Base-by-base conservation (phyloP, 2,797 vertebrate species). In the Brotogeris chrysoptera region DNA sequence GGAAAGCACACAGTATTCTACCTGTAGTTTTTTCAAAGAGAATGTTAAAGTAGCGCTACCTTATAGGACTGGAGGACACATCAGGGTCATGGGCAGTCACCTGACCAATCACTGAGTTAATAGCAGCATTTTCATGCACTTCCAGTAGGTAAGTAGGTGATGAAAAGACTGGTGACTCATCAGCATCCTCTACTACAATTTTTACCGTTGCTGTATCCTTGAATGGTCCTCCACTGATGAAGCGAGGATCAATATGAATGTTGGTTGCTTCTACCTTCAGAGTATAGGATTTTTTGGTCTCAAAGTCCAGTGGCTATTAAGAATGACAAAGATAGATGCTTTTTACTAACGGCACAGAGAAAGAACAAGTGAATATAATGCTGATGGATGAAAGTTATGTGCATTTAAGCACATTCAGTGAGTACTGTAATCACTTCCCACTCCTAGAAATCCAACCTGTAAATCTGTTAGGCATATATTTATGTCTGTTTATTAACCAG, bases 241-340 rank as follows among this genome's bases (percentile, higher is more conserved):
- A 98, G 78, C 98, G 98, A 57, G 98, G 99, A 97, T 99, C 99
- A 1, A 97, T 97, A 34, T 98, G 98, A 34, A 99, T 44, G 94
- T 99, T 99, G 97, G 98, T 98, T 52, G 99, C 99, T 96, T 99
- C 99, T 49, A 99, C 98, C 90, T 99, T 99, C 94, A 99, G 97
- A 0, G 98, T 99, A 97, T 99, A 99, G 94, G 99, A 98, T 97
- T 97, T 98, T 96, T 99, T 99, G 97, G 95, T 98, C 98, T 99
- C 99, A 74, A 98, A 99, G 98, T 99, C 99, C 97, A 99, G 97
- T 32, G 98, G 98, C 99, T 99, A 98, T 76, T 95, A 96, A 86
- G 92, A 97, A 96, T 88, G 95, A 98, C 96, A 98, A 92, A 98
- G 98, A 98, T 30, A 95, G 96, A 98, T 97, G 93, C 27, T 53